Percentiles rank a stretch among this genome's conserved stretches.
Evolutionary conservation across 1,140 invertebrate genomes (phyloP).

Genomic region (Lerema accius): DNA sequence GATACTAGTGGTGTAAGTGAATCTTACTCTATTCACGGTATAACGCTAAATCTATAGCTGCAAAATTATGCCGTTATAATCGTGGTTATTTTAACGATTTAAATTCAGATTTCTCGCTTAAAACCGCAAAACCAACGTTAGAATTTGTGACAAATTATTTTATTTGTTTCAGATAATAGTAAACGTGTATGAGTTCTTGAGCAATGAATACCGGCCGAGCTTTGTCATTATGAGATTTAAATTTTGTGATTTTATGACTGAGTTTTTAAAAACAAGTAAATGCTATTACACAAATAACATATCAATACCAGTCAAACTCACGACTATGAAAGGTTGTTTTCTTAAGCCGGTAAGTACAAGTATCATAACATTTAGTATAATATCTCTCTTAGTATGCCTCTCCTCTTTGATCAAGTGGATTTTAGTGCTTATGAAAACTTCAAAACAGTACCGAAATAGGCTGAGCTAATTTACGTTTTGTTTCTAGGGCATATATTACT

Average conservation of each 20-base stretch:
- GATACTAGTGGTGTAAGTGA: background rate
- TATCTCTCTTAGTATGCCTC: no score
- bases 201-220: slow-evolving; percentile 29
- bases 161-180: background rate
- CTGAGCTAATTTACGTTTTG: no score
- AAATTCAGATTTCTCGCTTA: no score
- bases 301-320: background rate
- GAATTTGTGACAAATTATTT: no score
- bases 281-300: background rate
- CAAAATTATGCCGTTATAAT: no score
- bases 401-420: no score
- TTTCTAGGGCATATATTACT: slow-evolving; percentile 32
- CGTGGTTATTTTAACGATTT: background rate
- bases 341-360: slow-evolving; percentile 14
- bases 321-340: background rate
- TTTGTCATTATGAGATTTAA: slow-evolving; percentile 6
- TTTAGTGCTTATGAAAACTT: no score
- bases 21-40: no score
- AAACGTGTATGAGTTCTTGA: background rate
- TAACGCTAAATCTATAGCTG: no score
- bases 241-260: slow-evolving; percentile 10
- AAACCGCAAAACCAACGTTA: no score
- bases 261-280: background rate
- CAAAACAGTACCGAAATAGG: no score
- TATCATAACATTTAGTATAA: no score